Evolutionary conservation across 1,140 invertebrate species (phyloP).

Genomic region (Geopemphigus sp.): DNA sequence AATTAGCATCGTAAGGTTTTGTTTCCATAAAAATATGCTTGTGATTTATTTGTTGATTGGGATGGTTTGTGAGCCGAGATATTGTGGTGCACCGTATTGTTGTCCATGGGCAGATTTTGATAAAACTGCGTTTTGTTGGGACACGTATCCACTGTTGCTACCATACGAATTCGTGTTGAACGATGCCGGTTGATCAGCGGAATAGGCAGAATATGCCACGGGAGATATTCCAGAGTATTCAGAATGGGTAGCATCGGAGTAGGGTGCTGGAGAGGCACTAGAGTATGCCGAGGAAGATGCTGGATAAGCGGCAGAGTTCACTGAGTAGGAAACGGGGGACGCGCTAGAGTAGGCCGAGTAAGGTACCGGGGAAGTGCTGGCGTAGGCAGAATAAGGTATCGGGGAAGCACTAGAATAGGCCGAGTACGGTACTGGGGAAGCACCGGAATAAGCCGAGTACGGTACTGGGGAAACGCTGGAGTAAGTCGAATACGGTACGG

Average conservation of each 20-base stretch:
- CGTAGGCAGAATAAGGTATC: background rate
- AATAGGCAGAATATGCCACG: background rate
- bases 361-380: background rate
- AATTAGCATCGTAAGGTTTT: background rate
- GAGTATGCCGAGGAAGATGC: background rate
- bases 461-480: background rate
- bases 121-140: background rate
- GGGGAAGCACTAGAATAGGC: background rate
- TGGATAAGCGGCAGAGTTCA: background rate
- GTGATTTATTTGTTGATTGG: background rate
- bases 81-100: background rate
- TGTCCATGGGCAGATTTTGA: background rate
- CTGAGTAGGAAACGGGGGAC: background rate
- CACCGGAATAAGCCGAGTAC: background rate
- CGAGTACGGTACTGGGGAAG: background rate
- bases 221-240: slow-evolving; percentile 8
- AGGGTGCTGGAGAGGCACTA: slow-evolving; percentile 14
- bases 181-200: background rate
- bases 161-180: background rate
- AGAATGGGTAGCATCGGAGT: background rate
- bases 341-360: background rate
- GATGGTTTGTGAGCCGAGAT: background rate
- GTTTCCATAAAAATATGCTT: background rate
- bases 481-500: background rate
- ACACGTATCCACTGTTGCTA: background rate